phyloP scores from a whole-genome alignment of 2,113 vertebrate genomes.

The Bubo blakistoni region DNA sequence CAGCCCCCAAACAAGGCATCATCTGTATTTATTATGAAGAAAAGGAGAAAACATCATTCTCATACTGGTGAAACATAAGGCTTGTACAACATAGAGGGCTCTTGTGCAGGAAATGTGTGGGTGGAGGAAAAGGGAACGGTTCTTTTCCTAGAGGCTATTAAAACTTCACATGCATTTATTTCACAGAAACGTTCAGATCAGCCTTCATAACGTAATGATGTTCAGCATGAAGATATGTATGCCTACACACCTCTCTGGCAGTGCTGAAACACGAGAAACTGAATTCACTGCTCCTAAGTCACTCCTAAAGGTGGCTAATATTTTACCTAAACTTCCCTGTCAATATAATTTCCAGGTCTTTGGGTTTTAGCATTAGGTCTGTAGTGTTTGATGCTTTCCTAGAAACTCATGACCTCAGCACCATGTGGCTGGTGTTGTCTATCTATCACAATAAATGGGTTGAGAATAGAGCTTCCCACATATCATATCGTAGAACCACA shows the following conservation, averaged over 20 bases:
- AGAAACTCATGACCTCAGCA: background rate
- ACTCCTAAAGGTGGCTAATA: background rate
- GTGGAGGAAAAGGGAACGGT: background rate
- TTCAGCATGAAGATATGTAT: background rate
- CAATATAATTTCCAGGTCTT: background rate
- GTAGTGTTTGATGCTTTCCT: background rate
- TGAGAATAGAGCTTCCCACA: background rate
- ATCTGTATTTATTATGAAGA: background rate
- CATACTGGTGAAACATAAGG: background rate
- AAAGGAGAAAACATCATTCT: background rate
- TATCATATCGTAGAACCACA: background rate
- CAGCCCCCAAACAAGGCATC: background rate
- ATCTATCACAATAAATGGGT: too few relatives aligned
- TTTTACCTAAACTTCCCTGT: background rate
- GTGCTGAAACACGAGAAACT: background rate
- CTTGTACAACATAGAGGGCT: background rate
- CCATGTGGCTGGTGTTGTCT: background rate
- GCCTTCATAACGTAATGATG: background rate
- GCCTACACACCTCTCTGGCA: background rate
- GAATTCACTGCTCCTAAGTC: background rate
- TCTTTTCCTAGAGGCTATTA: background rate
- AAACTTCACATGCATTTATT: background rate
- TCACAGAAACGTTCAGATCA: background rate
- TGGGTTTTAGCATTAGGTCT: background rate
- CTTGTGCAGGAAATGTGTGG: background rate